Percentiles rank a stretch among this genome's conserved stretches.
Evolutionary conservation across 2,113 vertebrate species (phyloP).

Genomic region (Bos javanicus): DNA sequence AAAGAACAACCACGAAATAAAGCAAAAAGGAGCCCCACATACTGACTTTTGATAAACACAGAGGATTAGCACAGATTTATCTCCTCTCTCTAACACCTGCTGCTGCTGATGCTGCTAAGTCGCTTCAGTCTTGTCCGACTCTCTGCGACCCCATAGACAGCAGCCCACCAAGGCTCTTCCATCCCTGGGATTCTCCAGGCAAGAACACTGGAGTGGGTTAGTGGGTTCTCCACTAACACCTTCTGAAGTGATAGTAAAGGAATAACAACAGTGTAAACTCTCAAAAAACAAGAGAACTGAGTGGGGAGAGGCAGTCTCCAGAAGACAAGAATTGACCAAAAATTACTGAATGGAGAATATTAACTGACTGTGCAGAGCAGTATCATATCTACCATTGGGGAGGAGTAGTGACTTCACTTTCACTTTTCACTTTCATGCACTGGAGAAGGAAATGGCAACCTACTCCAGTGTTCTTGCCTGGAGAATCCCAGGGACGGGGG

Average conservation of each 20-base stretch:
- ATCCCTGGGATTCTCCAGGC: too few species aligned
- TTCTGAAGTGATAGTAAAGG: not conserved
- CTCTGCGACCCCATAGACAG: fast-evolving
- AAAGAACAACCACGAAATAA: not conserved
- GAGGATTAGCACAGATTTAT: not conserved
- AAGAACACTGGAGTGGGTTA: too few species aligned
- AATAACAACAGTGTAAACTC: not conserved
- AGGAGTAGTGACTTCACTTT: too few species aligned
- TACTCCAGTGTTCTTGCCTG: too few species aligned
- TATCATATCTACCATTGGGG: fast-evolving
- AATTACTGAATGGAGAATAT: not conserved
- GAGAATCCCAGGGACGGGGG: too few species aligned
- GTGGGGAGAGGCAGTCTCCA: not conserved
- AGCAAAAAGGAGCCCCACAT: not conserved
- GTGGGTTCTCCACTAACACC: not conserved
- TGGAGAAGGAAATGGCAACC: too few species aligned
- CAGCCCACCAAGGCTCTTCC: too few species aligned
- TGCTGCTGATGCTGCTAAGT: too few species aligned
- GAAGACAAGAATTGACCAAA: not conserved
- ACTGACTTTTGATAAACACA: not conserved
- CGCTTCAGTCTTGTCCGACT: fast-evolving
- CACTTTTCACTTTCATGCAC: too few species aligned
- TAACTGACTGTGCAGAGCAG: not conserved
- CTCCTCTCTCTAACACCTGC: not conserved
- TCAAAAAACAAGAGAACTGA: not conserved